These are phyloP conservation scores for Chaetophractus vellerosus DNA, from an alignment of 2,797 vertebrate genomes.

Conservation along the genomic window DNA sequence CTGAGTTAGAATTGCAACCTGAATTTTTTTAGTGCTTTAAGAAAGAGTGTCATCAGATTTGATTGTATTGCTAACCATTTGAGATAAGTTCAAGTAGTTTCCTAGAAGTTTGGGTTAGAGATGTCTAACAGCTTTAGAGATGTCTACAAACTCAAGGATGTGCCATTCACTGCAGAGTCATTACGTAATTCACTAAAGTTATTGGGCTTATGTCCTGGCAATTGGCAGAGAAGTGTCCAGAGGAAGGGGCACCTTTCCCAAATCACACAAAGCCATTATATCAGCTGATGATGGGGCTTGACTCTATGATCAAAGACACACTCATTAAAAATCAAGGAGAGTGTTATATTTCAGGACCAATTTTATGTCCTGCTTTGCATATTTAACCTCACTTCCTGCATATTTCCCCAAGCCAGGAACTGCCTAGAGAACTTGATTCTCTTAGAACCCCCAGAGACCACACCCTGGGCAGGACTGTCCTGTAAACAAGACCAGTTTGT, in stretches of 20 bases:
- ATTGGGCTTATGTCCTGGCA: neutral
- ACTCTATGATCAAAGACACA: neutral
- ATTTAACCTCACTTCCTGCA: neutral
- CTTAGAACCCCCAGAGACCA: neutral
- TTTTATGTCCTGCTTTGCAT: slow-evolving; percentile 5
- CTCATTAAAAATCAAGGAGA: neutral
- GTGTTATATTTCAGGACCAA: neutral
- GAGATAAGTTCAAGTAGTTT: slow-evolving; percentile 34
- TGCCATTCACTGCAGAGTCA: neutral
- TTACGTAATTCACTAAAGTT: neutral
- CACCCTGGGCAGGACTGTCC: too few relatives aligned
- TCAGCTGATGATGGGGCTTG: neutral
- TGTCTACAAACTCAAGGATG: neutral
- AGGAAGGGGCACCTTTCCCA: neutral
- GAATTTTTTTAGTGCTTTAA: slow-evolving; percentile 33
- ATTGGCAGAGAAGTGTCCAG: neutral
- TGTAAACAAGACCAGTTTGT: neutral
- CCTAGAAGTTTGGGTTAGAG: neutral
- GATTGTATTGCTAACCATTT: slow-evolving; percentile 11
- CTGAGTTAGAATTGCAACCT: neutral
- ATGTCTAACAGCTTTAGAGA: neutral
- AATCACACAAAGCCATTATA: neutral
- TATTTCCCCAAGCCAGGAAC: neutral
- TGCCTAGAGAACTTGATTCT: neutral
- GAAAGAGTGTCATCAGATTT: slow-evolving; percentile 19